A percentile compares a stretch with the other conserved stretches of the same genome.
Conservation (phyloP, 2,888 invertebrate genomes). For the Junonia oenone region DNA sequence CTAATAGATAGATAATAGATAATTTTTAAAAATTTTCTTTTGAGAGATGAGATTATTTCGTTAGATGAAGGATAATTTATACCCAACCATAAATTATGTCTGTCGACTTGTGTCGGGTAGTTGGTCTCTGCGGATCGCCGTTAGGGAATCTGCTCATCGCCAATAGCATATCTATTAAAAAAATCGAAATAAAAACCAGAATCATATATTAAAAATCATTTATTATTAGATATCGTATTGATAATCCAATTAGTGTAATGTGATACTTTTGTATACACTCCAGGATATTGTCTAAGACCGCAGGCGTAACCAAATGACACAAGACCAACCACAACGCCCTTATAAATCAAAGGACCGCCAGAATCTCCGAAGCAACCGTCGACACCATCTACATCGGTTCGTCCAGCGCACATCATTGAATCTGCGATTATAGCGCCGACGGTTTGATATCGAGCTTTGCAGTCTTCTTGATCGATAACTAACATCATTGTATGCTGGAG, state of each 20-base stretch:
- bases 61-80: too few species aligned
- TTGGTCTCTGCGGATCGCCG: neutral
- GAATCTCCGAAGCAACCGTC: constrained; percentile 71
- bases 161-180: too few species aligned
- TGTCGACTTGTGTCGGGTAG: too few species aligned
- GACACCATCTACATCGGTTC: constrained; percentile 53
- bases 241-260: constrained; percentile 66
- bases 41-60: too few species aligned
- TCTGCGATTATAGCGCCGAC: constrained; percentile 55
- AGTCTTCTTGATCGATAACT: constrained; percentile 50
- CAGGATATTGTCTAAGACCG: constrained; percentile 62
- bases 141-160: too few species aligned
- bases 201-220: constrained; percentile 36
- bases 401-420: constrained; percentile 68
- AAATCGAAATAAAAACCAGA: neutral
- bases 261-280: constrained; percentile 67
- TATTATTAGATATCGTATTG: constrained; percentile 49
- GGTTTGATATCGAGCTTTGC: constrained; percentile 50
- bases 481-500: constrained; percentile 53
- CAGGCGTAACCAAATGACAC: constrained; percentile 69
- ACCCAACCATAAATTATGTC: too few species aligned
- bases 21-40: too few species aligned
- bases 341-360: constrained; percentile 65
- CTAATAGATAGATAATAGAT: too few species aligned
- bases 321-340: constrained; percentile 62